Evolutionary conservation across 2,113 vertebrate species (phyloP).

Genomic region (Abramis brama): DNA sequence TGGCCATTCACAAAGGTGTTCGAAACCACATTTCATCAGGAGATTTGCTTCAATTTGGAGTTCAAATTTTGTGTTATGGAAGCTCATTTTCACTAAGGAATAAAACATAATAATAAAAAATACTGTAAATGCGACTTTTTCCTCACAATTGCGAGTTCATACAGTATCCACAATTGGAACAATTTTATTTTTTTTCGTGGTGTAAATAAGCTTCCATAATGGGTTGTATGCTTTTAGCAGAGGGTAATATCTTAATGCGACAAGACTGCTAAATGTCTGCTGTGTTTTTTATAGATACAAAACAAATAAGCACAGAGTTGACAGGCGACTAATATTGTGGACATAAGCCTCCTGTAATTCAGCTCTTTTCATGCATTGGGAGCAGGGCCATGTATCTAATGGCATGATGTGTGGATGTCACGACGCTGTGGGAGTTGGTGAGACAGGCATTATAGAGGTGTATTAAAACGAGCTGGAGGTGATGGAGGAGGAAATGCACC

Average conservation of each 20-base stretch:
- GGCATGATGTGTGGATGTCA: conserved; percentile 52
- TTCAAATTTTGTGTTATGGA: background rate
- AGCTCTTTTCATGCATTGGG: conserved; percentile 69
- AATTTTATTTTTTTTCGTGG: background rate
- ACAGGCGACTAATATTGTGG: conserved; percentile 68
- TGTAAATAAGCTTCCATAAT: background rate
- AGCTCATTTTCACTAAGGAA: background rate
- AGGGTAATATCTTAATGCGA: background rate
- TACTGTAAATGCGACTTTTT: too few relatives aligned
- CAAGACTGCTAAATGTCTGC: background rate
- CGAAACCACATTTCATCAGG: conserved; percentile 9
- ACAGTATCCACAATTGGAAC: too few relatives aligned
- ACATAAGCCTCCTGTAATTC: conserved; percentile 66
- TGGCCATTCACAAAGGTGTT: conserved; percentile 22
- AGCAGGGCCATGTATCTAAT: conserved; percentile 56
- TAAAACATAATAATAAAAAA: too few relatives aligned
- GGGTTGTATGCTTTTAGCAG: background rate
- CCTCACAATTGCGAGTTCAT: too few relatives aligned
- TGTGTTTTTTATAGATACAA: background rate
- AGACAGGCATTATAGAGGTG: conserved; percentile 19
- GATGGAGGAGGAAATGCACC: conserved; percentile 14
- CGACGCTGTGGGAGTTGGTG: conserved; percentile 28
- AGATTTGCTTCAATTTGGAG: background rate
- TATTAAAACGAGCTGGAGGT: conserved; percentile 18
- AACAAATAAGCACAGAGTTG: conserved; percentile 58